Evolutionary conservation across 2,888 invertebrate species (phyloP).

Genomic region (Yponomeuta cagnagella): DNA sequence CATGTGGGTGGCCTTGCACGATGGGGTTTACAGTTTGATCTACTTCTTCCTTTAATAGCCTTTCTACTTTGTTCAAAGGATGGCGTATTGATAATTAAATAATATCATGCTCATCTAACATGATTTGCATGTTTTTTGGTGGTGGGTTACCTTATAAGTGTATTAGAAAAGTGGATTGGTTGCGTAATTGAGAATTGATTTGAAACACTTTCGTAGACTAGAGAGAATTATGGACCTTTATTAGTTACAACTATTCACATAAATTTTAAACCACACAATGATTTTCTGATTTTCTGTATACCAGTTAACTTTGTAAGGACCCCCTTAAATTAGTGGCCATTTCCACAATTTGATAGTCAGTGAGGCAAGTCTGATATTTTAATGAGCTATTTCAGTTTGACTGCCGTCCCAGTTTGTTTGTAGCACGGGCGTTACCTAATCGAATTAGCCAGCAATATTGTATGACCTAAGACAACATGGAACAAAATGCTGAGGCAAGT

Average conservation of each 20-base stretch:
- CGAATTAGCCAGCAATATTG: background rate
- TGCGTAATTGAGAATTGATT: too few species aligned
- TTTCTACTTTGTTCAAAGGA: constrained; percentile 1
- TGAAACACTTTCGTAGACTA: too few species aligned
- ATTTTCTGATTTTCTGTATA: too few species aligned
- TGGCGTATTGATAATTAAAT: background rate
- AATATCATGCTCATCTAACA: too few species aligned
- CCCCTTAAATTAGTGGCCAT: too few species aligned
- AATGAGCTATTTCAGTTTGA: constrained; percentile 10
- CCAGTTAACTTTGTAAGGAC: too few species aligned
- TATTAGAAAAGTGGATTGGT: too few species aligned
- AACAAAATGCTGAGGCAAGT: constrained; percentile 1
- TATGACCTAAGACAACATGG: background rate
- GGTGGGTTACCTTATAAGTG: too few species aligned
- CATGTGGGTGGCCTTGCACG: constrained; percentile 54
- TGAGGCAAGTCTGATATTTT: constrained; percentile 2
- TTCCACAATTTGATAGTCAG: background rate
- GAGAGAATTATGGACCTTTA: too few species aligned
- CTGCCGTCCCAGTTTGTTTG: constrained; percentile 1
- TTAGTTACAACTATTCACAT: too few species aligned
- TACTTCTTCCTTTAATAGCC: constrained; percentile 16
- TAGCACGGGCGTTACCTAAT: background rate
- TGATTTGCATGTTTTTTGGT: too few species aligned
- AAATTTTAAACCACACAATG: too few species aligned
- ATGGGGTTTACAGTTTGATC: constrained; percentile 33